Percentiles rank a stretch among this genome's conserved stretches.
Evolutionary conservation across 2,797 vertebrate genomes (phyloP).

Genomic region (Thaleichthys pacificus): DNA sequence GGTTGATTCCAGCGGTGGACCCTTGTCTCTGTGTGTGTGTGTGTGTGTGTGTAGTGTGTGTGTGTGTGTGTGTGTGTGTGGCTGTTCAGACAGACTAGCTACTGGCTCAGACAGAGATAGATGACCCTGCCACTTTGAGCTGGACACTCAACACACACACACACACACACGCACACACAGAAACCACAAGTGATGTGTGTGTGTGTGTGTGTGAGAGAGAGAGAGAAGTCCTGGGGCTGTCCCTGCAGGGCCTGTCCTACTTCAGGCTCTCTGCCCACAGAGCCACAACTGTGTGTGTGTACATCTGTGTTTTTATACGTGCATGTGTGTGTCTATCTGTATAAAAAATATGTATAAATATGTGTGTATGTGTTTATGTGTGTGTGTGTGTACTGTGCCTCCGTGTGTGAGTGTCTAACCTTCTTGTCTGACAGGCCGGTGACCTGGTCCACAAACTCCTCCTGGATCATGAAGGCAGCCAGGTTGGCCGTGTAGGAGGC

Average conservation of each 20-base stretch:
- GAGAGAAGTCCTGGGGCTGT: constrained; percentile 26
- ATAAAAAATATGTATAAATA: not conserved
- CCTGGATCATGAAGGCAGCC: constrained; percentile 99
- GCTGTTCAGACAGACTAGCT: constrained; percentile 55
- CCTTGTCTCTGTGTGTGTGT: not conserved
- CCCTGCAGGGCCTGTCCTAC: constrained; percentile 64
- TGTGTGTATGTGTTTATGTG: constrained; percentile 21
- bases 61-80: not conserved
- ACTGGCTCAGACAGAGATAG: not conserved
- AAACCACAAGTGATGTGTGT: not conserved
- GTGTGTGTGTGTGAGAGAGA: too few species aligned
- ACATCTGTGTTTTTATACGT: constrained; percentile 39
- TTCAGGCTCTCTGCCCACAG: constrained; percentile 60
- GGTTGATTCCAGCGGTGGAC: too few species aligned
- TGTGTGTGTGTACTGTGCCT: not conserved
- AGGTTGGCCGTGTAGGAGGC: constrained; percentile 98
- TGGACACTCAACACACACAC: constrained; percentile 33
- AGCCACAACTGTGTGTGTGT: constrained; percentile 41
- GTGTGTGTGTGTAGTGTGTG: not conserved
- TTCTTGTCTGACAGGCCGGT: constrained; percentile 89
- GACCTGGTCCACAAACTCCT: constrained; percentile 98
- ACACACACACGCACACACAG: constrained; percentile 5
- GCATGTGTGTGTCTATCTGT: constrained; percentile 26
- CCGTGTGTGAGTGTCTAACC: not conserved
- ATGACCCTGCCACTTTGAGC: constrained; percentile 40